Percentiles rank a stretch among this genome's conserved stretches.
phyloP scores from a whole-genome alignment of 2,888 invertebrate species.

The Macrosoma leucophasiata region DNA sequence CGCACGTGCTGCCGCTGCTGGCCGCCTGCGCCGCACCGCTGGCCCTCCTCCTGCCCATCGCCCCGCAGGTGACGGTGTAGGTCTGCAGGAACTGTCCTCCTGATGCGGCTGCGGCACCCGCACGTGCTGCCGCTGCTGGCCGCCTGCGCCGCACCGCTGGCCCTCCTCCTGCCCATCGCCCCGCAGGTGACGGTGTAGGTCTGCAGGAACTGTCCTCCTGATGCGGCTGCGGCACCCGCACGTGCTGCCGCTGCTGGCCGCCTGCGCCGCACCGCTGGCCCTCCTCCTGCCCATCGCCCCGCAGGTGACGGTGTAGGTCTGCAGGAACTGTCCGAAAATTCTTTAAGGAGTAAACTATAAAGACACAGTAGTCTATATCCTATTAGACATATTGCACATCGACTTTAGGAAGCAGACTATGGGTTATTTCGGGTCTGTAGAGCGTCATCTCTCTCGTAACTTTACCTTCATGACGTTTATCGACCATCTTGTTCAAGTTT shows the following conservation, averaged over 20 bases:
- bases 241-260: constrained; percentile 93
- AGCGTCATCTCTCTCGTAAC: too few relatives aligned
- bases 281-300: constrained; percentile 94
- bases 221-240: constrained; percentile 90
- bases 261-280: constrained; percentile 91
- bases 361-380: too few relatives aligned
- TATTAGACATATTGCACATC: too few relatives aligned
- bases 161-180: constrained; percentile 91
- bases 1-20: constrained; percentile 93
- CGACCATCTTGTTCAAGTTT: too few relatives aligned
- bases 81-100: constrained; percentile 93
- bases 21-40: constrained; percentile 94
- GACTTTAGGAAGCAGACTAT: too few relatives aligned
- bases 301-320: too few relatives aligned
- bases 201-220: constrained; percentile 93
- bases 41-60: constrained; percentile 91
- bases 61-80: constrained; percentile 84
- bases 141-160: constrained; percentile 91
- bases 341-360: too few relatives aligned
- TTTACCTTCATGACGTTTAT: too few relatives aligned
- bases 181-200: too few relatives aligned
- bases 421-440: too few relatives aligned
- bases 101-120: constrained; percentile 88
- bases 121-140: constrained; percentile 96
- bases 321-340: too few relatives aligned